Evolutionary conservation across 2,797 vertebrate genomes (phyloP).

Genomic region (Aeoliscus strigatus): DNA sequence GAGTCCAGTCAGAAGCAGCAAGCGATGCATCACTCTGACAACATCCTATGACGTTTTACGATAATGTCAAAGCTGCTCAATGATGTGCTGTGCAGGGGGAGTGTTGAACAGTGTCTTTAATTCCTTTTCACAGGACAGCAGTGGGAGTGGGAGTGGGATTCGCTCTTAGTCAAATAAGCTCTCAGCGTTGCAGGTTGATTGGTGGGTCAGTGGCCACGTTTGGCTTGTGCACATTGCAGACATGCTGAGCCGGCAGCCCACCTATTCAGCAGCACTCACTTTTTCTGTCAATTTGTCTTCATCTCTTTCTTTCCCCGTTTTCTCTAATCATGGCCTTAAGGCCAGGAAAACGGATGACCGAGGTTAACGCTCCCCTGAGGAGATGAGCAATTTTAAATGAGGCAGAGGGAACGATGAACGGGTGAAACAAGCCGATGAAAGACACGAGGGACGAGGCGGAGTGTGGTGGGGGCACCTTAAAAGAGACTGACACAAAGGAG

Average conservation of each 20-base stretch:
- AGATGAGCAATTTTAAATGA: slow-evolving; percentile 62
- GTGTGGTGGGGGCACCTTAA: slow-evolving; percentile 45
- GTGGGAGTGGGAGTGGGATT: background rate
- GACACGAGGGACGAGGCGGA: slow-evolving; percentile 45
- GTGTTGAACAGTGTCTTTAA: too few species aligned
- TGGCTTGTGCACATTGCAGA: slow-evolving; percentile 32
- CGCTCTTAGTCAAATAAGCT: background rate
- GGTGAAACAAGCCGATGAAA: slow-evolving; percentile 65
- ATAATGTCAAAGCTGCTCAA: slow-evolving; percentile 4
- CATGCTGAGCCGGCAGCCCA: slow-evolving; percentile 17
- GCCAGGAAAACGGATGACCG: slow-evolving; percentile 39
- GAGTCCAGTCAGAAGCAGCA: slow-evolving; percentile 13
- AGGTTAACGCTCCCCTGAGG: slow-evolving; percentile 62
- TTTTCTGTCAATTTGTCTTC: slow-evolving; percentile 34
- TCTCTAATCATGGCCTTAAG: slow-evolving; percentile 62
- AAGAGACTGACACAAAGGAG: slow-evolving; percentile 52
- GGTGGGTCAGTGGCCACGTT: slow-evolving; percentile 30
- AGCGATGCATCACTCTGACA: too few species aligned
- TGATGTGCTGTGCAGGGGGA: too few species aligned
- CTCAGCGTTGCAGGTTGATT: slow-evolving; percentile 20
- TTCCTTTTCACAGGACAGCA: too few species aligned
- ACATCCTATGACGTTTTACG: slow-evolving; percentile 17
- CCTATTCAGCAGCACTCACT: slow-evolving; percentile 33
- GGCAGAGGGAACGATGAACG: slow-evolving; percentile 63
- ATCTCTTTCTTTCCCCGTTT: background rate